Base-by-base conservation (phyloP, 2,888 invertebrate species). In the Drosophila demipolita region DNA sequence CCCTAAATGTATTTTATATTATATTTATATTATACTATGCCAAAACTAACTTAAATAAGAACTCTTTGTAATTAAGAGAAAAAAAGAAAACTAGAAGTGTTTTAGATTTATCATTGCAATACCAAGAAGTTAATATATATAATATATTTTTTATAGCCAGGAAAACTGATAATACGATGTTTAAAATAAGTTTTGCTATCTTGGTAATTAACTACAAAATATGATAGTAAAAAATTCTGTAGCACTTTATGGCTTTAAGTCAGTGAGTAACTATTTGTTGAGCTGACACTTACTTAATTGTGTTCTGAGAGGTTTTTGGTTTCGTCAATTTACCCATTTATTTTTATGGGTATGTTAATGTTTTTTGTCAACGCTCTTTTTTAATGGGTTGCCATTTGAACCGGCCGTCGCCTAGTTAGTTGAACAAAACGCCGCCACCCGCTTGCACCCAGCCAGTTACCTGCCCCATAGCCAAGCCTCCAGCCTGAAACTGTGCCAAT, bases 271-370 rank as follows among this genome's bases (percentile, higher is more conserved):
- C 32, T 20, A 15, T 1, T 29, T 20, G 15, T 60, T 29, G 49
- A 35, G 26, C n/a, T 15, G 4, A 45, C 15, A 23, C 23, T 1
- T 33, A 0, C 0, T 7, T 3, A 3, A 12, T 32, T 2, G 4
- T 20, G 29, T 29, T 29, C 29, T 6, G 29, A 6, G 29, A 29
- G 29, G 29, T 32, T 33, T 57, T 82, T 52, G 59, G 64, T 66
- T 61, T 66, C 33, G 54, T 36, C 57, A 68, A 64, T 67, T 61
- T 38, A 54, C 49, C 62, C 65, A 70, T 75, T 86, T 71, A 61
- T 58, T 71, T 86, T 88, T 82, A 88, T 80, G 87, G 65, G 68
- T 83, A 88, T 88, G 84, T 78, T 81, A 86, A 83, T 88, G 83
- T 82, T 29, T 0, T 60, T 70, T 71, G 70, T 58, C 65, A 78